Conservation (phyloP, 2,888 invertebrate species). For the Diplazon laetatorius region DNA sequence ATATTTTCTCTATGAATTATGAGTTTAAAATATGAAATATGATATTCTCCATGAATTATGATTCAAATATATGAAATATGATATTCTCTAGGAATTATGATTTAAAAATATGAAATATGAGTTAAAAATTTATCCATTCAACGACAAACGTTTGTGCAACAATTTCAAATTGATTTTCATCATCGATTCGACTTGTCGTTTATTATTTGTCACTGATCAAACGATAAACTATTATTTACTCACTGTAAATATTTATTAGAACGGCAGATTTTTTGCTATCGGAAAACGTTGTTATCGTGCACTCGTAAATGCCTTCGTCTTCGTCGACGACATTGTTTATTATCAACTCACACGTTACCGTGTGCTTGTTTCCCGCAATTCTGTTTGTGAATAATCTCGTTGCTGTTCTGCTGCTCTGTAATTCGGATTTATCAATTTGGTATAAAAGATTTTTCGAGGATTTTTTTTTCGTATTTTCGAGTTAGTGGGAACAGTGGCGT, state of each 20-base stretch:
- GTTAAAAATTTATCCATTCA: too few species aligned
- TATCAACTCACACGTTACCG: conserved; percentile 66
- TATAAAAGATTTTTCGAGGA: too few species aligned
- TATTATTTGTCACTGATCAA: too few species aligned
- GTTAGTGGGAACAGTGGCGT: conserved; percentile 1
- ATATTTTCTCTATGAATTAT: too few species aligned
- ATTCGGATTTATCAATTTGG: background rate
- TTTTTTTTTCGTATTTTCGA: conserved; percentile 49
- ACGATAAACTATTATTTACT: conserved; percentile 46
- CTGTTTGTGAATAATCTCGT: conserved; percentile 27
- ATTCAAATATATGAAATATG: too few species aligned
- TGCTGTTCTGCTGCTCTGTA: conserved; percentile 67
- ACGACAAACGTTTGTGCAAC: too few species aligned
- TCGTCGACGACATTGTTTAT: conserved; percentile 69
- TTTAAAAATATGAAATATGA: too few species aligned
- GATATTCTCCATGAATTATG: too few species aligned
- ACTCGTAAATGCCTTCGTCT: conserved; percentile 74
- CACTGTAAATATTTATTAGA: conserved; percentile 72
- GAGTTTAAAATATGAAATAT: too few species aligned
- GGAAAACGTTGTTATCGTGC: conserved; percentile 64
- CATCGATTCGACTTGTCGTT: too few species aligned
- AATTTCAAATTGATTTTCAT: too few species aligned
- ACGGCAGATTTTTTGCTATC: conserved; percentile 53
- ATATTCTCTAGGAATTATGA: too few species aligned
- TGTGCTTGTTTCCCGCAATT: conserved; percentile 15